These are phyloP conservation scores for Drosophila barbarae DNA, from an alignment of 2,888 invertebrate species.

Conservation along the genomic window DNA sequence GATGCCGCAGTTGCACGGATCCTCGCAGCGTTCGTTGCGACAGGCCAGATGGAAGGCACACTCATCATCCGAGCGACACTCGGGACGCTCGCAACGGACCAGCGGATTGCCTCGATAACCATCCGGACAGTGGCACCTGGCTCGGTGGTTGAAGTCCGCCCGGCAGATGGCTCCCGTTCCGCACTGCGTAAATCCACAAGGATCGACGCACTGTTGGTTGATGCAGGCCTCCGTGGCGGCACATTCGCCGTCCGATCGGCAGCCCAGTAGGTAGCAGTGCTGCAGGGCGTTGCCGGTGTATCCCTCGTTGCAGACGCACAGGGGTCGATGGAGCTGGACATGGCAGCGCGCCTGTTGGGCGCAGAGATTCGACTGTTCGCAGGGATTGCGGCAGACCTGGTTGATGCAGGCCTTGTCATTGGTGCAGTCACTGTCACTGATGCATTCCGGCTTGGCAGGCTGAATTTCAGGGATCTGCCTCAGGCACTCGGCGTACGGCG, in stretches of 20 bases:
- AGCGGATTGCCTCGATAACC: constrained; percentile 90
- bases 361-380: constrained; percentile 85
- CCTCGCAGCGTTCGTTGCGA: constrained; percentile 87
- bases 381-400: constrained; percentile 87
- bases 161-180: constrained; percentile 89
- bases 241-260: constrained; percentile 91
- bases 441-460: constrained; percentile 87
- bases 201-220: constrained; percentile 89
- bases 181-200: constrained; percentile 89
- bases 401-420: constrained; percentile 91
- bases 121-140: constrained; percentile 88
- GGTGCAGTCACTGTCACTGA: constrained; percentile 87
- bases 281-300: constrained; percentile 91
- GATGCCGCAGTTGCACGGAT: constrained; percentile 91
- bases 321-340: constrained; percentile 88
- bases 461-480: constrained; percentile 79
- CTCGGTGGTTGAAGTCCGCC: constrained; percentile 87
- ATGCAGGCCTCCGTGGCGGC: constrained; percentile 90
- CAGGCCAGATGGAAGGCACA: constrained; percentile 91
- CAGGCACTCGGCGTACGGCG: constrained; percentile 87
- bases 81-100: constrained; percentile 87
- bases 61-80: constrained; percentile 88
- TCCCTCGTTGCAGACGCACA: constrained; percentile 89
- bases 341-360: constrained; percentile 89
- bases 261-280: constrained; percentile 90